Conservation (phyloP, 1,140 invertebrate genomes). For the Neodiprion fabricii region DNA sequence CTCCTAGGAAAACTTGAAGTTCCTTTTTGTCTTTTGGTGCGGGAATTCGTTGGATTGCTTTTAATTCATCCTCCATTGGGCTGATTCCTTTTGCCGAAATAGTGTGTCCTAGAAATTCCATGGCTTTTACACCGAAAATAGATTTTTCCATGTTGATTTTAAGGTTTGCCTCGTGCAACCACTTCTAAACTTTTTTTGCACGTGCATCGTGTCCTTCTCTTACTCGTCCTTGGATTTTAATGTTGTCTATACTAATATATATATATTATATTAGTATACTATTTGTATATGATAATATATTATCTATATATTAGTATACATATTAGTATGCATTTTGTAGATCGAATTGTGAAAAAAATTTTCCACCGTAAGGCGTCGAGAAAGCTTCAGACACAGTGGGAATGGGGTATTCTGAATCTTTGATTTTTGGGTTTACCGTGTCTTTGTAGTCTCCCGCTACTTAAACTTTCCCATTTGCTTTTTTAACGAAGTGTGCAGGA, state of each 20-base stretch:
- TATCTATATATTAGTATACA: background rate
- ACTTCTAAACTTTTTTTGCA: constrained; percentile 10
- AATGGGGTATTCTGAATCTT: constrained; percentile 14
- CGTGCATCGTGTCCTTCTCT: constrained; percentile 30
- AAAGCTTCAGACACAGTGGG: constrained; percentile 11
- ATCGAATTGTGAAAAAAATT: background rate
- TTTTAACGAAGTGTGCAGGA: constrained; percentile 6
- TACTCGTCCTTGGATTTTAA: constrained; percentile 38
- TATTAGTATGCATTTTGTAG: background rate
- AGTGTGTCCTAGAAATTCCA: constrained; percentile 47
- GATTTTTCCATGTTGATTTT: constrained; percentile 46
- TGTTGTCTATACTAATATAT: constrained; percentile 45
- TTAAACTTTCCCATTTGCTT: constrained; percentile 5
- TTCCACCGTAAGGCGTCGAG: background rate
- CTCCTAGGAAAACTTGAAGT: constrained; percentile 51
- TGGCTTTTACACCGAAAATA: constrained; percentile 38
- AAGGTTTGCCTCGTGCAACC: constrained; percentile 39
- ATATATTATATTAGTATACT: constrained; percentile 12
- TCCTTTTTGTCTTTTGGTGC: constrained; percentile 45
- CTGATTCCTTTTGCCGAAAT: constrained; percentile 44
- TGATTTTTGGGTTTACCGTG: constrained; percentile 9
- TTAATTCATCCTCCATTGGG: constrained; percentile 39
- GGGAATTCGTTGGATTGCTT: constrained; percentile 48
- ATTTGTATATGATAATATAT: no score
- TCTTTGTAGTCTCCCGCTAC: constrained; percentile 15